Percentiles rank a stretch among this genome's conserved stretches.
phyloP scores from a whole-genome alignment of 2,888 invertebrate genomes.

The Melipona bicolor region DNA sequence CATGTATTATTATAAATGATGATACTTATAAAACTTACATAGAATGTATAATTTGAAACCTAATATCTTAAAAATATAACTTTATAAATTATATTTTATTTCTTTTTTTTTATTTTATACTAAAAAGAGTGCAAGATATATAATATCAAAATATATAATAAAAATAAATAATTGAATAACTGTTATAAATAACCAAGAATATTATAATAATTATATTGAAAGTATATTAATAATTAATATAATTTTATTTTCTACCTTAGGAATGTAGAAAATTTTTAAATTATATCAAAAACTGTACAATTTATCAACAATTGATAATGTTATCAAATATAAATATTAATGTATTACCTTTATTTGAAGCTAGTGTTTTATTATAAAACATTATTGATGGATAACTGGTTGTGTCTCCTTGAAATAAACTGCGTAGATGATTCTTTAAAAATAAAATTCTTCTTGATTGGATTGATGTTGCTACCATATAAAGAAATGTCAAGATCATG shows the following conservation, averaged over 20 bases:
- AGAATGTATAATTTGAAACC: not conserved
- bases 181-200: not conserved
- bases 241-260: not conserved
- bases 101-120: not conserved
- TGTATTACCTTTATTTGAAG: conserved; percentile 72
- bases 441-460: conserved; percentile 92
- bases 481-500: conserved; percentile 93
- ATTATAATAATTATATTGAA: not conserved
- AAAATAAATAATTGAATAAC: not conserved
- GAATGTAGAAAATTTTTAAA: not conserved
- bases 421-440: conserved; percentile 88
- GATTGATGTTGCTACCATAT: conserved; percentile 92
- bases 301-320: not conserved
- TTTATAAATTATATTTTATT: not conserved
- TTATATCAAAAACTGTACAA: not conserved
- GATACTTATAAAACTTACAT: not conserved
- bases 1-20: not conserved
- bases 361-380: conserved; percentile 75
- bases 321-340: not conserved
- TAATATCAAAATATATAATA: not conserved
- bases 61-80: not conserved
- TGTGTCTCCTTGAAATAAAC: conserved; percentile 71
- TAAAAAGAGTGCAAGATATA: not conserved
- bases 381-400: conserved; percentile 75
- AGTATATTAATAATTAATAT: not conserved